Conservation (phyloP, 2,113 vertebrate genomes). For the Coregonus clupeaformis region DNA sequence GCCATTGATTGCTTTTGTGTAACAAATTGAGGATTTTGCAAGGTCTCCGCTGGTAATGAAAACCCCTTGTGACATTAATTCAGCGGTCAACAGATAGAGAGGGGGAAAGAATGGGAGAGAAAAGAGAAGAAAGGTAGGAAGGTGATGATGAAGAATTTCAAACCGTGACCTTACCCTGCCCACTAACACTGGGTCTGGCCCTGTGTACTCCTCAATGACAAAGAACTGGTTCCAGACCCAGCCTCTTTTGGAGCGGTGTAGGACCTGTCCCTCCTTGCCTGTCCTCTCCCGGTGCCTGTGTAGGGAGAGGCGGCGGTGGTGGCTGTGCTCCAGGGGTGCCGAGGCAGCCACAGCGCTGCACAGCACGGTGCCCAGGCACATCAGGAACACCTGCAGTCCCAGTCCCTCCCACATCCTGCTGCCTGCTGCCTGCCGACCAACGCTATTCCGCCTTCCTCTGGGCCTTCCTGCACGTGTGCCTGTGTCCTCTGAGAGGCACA, state of each 20-base stretch:
- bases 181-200: conserved; percentile 94
- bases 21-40: conserved; percentile 44
- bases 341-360: conserved; percentile 72
- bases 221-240: conserved; percentile 99
- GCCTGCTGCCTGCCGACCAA: conserved; percentile 8
- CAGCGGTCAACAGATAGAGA: conserved; percentile 12
- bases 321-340: conserved; percentile 59
- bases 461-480: conserved; percentile 55
- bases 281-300: conserved; percentile 82
- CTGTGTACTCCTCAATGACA: conserved; percentile 97
- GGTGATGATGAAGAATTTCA: neutral
- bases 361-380: conserved; percentile 81
- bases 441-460: conserved; percentile 20
- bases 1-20: conserved; percentile 42
- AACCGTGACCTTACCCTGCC: conserved; percentile 82
- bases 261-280: conserved; percentile 93
- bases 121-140: neutral
- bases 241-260: conserved; percentile 94
- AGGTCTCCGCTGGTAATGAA: conserved; percentile 36
- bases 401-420: conserved; percentile 83
- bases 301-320: conserved; percentile 69
- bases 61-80: conserved; percentile 22
- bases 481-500: conserved; percentile 51
- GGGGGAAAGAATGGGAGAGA: neutral
- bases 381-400: conserved; percentile 79